Conservation (phyloP, 2,888 invertebrate species). For the Boloria selene region DNA sequence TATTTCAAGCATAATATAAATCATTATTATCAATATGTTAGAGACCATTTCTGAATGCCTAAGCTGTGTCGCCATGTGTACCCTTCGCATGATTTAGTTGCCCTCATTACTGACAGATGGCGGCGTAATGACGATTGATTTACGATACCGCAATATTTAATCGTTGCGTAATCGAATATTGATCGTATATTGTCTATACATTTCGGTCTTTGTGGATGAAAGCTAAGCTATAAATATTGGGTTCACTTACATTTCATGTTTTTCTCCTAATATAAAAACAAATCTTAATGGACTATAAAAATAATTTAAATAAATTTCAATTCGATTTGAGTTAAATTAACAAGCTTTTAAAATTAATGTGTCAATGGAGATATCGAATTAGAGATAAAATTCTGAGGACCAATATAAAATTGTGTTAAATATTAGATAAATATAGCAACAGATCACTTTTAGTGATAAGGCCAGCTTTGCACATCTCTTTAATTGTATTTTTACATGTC, state of each 20-base stretch:
- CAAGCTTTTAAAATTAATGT: too few relatives aligned
- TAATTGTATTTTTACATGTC: too few relatives aligned
- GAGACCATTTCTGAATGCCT: background rate
- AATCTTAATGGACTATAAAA: too few relatives aligned
- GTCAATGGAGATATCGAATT: too few relatives aligned
- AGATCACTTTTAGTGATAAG: too few relatives aligned
- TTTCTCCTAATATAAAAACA: too few relatives aligned
- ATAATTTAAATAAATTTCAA: too few relatives aligned
- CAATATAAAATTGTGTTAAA: background rate
- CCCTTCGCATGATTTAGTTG: conserved; percentile 65
- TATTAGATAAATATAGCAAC: background rate
- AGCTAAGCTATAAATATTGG: conserved; percentile 5
- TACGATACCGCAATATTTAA: conserved; percentile 64
- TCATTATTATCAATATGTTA: background rate
- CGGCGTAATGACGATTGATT: conserved; percentile 75
- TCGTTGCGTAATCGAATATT: conserved; percentile 61
- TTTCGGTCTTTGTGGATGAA: conserved; percentile 12
- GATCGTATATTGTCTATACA: conserved; percentile 38
- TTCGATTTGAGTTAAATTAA: too few relatives aligned
- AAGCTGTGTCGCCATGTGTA: conserved; percentile 30
- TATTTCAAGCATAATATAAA: background rate
- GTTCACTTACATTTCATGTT: background rate
- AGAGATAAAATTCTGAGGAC: too few relatives aligned
- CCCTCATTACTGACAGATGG: conserved; percentile 74
- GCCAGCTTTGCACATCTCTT: too few relatives aligned